Conservation (phyloP, 2,797 vertebrate genomes). For the Yasuhikotakia modesta region DNA sequence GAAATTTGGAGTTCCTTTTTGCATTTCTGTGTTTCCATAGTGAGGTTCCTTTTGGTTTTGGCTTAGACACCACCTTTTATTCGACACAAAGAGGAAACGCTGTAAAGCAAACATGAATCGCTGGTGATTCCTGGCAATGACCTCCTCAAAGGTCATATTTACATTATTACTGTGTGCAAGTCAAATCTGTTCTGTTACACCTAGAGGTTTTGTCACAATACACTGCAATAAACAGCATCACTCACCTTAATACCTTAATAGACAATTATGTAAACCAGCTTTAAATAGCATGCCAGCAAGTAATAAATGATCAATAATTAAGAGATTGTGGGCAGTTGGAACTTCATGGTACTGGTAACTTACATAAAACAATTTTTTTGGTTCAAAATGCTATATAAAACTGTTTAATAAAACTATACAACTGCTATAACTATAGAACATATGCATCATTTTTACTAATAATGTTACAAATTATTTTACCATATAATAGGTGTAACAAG, state of each 20-base stretch:
- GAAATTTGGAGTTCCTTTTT: not conserved
- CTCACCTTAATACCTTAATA: not conserved
- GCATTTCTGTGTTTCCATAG: slow-evolving; percentile 9
- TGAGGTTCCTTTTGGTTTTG: not conserved
- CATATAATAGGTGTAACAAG: not conserved
- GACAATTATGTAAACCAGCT: not conserved
- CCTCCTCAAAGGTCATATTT: slow-evolving; percentile 37
- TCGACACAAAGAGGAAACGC: slow-evolving; percentile 36
- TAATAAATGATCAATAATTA: slow-evolving; percentile 19
- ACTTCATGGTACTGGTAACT: slow-evolving; percentile 8
- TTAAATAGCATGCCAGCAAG: not conserved
- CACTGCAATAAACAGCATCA: not conserved
- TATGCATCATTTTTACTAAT: not conserved
- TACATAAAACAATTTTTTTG: slow-evolving; percentile 14
- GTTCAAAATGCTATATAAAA: too few species aligned
- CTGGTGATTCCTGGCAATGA: slow-evolving; percentile 42
- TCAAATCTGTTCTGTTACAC: slow-evolving; percentile 3
- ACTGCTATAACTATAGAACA: too few species aligned
- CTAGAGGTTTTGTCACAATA: not conserved
- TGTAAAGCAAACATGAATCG: slow-evolving; percentile 22
- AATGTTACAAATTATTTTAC: not conserved
- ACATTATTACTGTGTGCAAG: slow-evolving; percentile 15
- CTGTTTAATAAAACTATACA: too few species aligned
- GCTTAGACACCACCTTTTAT: slow-evolving; percentile 1
- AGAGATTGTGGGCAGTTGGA: slow-evolving; percentile 10